Conservation (phyloP, 2,113 vertebrate genomes). For the Halichoeres trimaculatus region DNA sequence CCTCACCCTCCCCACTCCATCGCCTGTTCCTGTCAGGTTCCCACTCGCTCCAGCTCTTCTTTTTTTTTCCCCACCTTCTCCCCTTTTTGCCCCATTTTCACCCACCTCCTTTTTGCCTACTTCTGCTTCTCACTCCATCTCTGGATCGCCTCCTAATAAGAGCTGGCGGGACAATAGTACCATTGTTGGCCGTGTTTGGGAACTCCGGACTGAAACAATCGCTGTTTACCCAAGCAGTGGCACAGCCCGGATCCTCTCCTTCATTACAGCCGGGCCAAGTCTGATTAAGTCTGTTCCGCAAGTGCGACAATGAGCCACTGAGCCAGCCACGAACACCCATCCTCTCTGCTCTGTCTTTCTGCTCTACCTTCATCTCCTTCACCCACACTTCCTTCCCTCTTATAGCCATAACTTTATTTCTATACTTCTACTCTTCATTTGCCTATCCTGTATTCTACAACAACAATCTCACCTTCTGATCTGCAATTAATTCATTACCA, state of each 20-base stretch:
- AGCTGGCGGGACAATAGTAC: constrained; percentile 87
- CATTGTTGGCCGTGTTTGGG: constrained; percentile 87
- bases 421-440: constrained; percentile 3
- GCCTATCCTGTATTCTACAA: constrained; percentile 15
- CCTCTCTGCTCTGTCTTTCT: constrained; percentile 28
- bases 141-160: constrained; percentile 86
- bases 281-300: constrained; percentile 86
- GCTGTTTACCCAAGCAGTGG: constrained; percentile 89
- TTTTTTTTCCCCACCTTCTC: constrained; percentile 22
- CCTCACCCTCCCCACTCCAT: constrained; percentile 35
- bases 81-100: constrained; percentile 54
- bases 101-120: constrained; percentile 55
- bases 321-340: constrained; percentile 71
- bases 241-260: constrained; percentile 80
- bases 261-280: constrained; percentile 86
- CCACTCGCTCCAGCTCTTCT: constrained; percentile 77
- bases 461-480: constrained; percentile 55
- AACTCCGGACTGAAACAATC: constrained; percentile 87
- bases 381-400: constrained; percentile 55
- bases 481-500: constrained; percentile 54
- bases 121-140: constrained; percentile 54
- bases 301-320: constrained; percentile 83
- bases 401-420: constrained; percentile 65
- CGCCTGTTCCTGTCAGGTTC: constrained; percentile 83
- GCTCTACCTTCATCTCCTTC: constrained; percentile 49